Evolutionary conservation across 2,888 invertebrate genomes (phyloP).

Genomic region (Arrhopalites spinosus): DNA sequence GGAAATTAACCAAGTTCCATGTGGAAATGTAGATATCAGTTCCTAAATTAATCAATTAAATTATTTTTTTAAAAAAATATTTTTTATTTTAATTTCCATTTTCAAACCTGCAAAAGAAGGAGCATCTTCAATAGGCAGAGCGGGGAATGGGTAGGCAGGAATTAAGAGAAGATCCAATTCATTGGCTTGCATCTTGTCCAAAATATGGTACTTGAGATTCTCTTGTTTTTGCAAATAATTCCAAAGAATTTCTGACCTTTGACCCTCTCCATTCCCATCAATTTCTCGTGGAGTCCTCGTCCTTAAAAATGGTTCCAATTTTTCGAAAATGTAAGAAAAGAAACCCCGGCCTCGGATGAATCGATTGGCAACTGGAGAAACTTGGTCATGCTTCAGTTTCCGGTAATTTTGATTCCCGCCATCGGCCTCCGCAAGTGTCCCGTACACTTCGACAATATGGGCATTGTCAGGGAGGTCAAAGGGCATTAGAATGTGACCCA

Average conservation of each 20-base stretch:
- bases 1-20: constrained; percentile 39
- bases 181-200: constrained; percentile 7
- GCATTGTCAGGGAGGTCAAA: constrained; percentile 34
- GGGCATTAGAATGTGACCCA: constrained; percentile 42
- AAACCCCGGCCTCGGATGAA: background rate
- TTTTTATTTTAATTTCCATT: no score
- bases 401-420: constrained; percentile 23
- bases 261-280: background rate
- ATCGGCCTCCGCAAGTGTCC: constrained; percentile 2
- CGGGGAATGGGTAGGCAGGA: constrained; percentile 24
- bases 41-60: background rate
- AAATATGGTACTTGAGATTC: background rate
- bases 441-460: constrained; percentile 7
- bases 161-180: constrained; percentile 10
- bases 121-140: background rate
- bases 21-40: constrained; percentile 52
- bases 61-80: background rate
- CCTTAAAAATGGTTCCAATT: background rate
- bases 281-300: background rate
- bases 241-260: constrained; percentile 20
- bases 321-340: background rate
- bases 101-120: background rate
- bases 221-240: background rate
- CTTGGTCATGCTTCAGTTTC: constrained; percentile 11
- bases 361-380: constrained; percentile 7